Conservation (phyloP, 2,888 invertebrate genomes). For the Doris montereyensis region DNA sequence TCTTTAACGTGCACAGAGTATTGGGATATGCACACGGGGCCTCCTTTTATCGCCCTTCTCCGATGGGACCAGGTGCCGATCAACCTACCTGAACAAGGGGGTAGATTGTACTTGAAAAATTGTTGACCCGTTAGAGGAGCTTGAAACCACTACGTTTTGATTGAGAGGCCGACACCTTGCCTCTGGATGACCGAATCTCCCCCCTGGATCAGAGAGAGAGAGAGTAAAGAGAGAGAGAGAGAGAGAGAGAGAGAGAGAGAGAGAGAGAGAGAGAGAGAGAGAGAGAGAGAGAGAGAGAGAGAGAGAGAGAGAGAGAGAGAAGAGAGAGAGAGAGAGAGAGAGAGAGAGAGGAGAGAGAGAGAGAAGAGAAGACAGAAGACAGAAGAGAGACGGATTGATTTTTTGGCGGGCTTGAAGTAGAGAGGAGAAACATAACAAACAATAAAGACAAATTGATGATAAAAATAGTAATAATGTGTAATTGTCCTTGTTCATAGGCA, state of each 20-base stretch:
- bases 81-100: too few species aligned
- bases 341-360: slow-evolving; percentile 25
- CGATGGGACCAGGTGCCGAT: too few species aligned
- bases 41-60: too few species aligned
- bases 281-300: slow-evolving; percentile 24
- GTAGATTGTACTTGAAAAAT: too few species aligned
- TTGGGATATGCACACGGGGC: too few species aligned
- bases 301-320: slow-evolving; percentile 10
- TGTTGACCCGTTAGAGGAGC: background rate
- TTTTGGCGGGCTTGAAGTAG: background rate
- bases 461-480: slow-evolving; percentile 6
- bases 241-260: background rate
- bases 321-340: slow-evolving; percentile 7
- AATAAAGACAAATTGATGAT: background rate
- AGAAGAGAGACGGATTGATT: background rate
- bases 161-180: too few species aligned
- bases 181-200: too few species aligned
- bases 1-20: too few species aligned
- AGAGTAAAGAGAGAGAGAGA: too few species aligned
- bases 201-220: too few species aligned
- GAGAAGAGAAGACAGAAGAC: background rate
- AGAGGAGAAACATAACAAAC: background rate
- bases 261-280: slow-evolving; percentile 10
- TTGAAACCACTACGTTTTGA: too few species aligned
- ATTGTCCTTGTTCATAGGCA: too few species aligned